A percentile compares a stretch with the other conserved stretches of the same genome.
These are phyloP conservation scores for Sarcophaga carnaria DNA, from an alignment of 2,888 invertebrate species.

Conservation along the genomic window DNA sequence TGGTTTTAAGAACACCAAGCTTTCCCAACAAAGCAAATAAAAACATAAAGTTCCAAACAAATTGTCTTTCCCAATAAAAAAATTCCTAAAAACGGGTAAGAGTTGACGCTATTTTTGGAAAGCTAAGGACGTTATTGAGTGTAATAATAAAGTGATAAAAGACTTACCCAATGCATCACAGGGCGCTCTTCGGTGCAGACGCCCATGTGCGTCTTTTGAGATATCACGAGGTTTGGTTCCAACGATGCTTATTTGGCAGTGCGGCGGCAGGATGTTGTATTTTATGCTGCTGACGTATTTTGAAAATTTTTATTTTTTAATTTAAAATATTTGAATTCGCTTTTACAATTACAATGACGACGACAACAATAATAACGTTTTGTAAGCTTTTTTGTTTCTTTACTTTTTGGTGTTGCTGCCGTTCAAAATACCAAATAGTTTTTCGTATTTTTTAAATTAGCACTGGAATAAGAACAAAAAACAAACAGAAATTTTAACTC, in stretches of 20 bases:
- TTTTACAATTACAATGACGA: background rate
- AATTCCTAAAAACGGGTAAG: no score
- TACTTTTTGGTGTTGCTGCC: background rate
- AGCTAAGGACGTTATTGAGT: no score
- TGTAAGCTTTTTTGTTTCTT: background rate
- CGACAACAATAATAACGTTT: background rate
- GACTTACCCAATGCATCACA: constrained; percentile 95
- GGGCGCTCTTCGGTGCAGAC: constrained; percentile 93
- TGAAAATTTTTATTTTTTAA: constrained; percentile 47
- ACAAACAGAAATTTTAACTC: no score
- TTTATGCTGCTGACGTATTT: constrained; percentile 61
- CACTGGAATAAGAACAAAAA: background rate
- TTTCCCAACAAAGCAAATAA: no score
- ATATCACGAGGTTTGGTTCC: constrained; percentile 81
- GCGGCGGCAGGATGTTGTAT: constrained; percentile 69
- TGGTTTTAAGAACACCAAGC: no score
- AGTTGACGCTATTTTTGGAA: no score
- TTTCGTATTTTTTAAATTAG: constrained; percentile 12
- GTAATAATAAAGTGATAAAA: background rate
- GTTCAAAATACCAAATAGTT: constrained; percentile 4
- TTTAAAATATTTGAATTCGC: background rate
- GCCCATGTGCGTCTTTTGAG: constrained; percentile 90
- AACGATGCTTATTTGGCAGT: constrained; percentile 78
- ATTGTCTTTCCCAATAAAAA: no score
- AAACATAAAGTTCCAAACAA: no score